phyloP scores from a whole-genome alignment of 1,140 invertebrate species.

The Drusus annulatus region DNA sequence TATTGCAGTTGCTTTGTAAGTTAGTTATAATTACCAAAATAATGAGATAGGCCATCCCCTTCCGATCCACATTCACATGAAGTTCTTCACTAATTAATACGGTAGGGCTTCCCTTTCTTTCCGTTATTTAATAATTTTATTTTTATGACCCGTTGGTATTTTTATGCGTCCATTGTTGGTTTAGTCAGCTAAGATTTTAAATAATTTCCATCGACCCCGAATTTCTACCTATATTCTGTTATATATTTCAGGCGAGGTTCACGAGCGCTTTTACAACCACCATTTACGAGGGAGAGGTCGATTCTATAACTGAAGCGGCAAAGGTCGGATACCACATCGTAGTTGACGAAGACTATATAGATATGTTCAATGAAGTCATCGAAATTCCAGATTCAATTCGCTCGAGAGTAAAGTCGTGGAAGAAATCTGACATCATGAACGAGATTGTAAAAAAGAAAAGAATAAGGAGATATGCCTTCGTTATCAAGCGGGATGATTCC shows the following conservation, averaged over 20 bases:
- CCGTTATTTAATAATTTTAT: too few relatives aligned
- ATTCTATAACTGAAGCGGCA: neutral
- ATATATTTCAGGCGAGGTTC: constrained; percentile 19
- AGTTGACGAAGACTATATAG: constrained; percentile 9
- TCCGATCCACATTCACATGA: too few relatives aligned
- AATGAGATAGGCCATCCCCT: too few relatives aligned
- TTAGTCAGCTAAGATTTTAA: too few relatives aligned
- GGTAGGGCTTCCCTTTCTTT: too few relatives aligned
- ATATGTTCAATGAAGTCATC: neutral
- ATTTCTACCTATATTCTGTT: neutral
- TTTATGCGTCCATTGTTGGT: too few relatives aligned
- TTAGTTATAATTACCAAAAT: too few relatives aligned
- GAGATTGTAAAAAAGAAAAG: constrained; percentile 6
- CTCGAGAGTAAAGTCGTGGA: neutral
- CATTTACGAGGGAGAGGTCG: neutral
- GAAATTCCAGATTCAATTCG: neutral
- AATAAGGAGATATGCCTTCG: neutral
- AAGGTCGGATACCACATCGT: constrained; percentile 6
- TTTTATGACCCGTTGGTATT: too few relatives aligned
- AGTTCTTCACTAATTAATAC: too few relatives aligned
- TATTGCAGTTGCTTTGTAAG: too few relatives aligned
- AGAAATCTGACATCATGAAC: neutral
- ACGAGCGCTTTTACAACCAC: constrained; percentile 3
- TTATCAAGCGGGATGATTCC: neutral
- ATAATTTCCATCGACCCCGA: too few relatives aligned